A percentile compares a stretch with the other conserved stretches of the same genome.
Evolutionary conservation across 2,113 vertebrate genomes (phyloP).

Genomic region (Orientallactaga bullata): DNA sequence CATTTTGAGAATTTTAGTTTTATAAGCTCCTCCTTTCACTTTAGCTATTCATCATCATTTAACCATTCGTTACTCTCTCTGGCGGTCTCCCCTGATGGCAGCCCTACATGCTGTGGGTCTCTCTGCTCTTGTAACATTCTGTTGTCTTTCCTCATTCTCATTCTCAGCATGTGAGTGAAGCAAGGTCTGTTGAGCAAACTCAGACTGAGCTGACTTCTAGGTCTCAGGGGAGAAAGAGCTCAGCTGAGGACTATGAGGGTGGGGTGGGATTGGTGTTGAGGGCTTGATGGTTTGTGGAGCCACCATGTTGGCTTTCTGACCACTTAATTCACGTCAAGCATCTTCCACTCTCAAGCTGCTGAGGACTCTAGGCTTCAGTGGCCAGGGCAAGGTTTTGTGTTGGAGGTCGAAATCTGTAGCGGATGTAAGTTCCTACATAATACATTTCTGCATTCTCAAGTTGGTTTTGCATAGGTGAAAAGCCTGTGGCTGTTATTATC

Average conservation of each 20-base stretch:
- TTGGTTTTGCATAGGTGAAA: background rate
- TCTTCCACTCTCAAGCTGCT: background rate
- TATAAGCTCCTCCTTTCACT: background rate
- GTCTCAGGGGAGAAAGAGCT: background rate
- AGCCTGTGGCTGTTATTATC: background rate
- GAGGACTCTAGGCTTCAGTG: background rate
- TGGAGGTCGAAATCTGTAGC: background rate
- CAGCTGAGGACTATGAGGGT: background rate
- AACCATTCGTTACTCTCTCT: background rate
- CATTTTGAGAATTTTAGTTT: constrained; percentile 21
- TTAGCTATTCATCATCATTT: background rate
- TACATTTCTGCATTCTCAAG: background rate
- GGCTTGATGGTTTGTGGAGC: background rate
- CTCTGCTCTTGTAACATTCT: background rate
- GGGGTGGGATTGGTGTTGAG: background rate
- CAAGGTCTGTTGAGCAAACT: background rate
- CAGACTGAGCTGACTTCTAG: background rate
- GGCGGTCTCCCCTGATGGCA: background rate
- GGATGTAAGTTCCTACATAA: background rate
- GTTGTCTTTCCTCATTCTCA: background rate
- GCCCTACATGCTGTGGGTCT: background rate
- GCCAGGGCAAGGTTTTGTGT: background rate
- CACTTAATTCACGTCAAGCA: background rate
- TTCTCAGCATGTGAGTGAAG: background rate
- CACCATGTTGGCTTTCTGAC: background rate